A percentile compares a stretch with the other conserved stretches of the same genome.
Evolutionary conservation across 2,888 invertebrate genomes (phyloP).

Genomic region (Erebia aethiops): DNA sequence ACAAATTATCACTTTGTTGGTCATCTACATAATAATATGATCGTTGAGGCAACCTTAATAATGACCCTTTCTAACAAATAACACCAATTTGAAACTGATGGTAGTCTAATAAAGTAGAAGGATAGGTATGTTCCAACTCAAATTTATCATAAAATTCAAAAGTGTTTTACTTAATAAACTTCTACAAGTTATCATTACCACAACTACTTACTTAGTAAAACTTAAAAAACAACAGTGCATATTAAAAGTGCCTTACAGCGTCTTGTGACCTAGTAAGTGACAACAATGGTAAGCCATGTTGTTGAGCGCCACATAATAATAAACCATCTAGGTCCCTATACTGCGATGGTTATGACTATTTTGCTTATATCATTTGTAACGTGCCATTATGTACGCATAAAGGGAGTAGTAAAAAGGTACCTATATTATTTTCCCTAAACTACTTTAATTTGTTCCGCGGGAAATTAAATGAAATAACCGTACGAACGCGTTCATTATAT

Average conservation of each 20-base stretch:
- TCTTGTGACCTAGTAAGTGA: too few species aligned
- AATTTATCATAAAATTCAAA: too few species aligned
- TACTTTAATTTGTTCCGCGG: slow-evolving; percentile 60
- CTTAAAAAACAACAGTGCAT: too few species aligned
- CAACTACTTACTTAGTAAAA: too few species aligned
- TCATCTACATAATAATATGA: slow-evolving; percentile 32
- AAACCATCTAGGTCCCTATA: neutral
- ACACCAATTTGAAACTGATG: neutral
- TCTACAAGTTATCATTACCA: too few species aligned
- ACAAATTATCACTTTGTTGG: slow-evolving; percentile 76
- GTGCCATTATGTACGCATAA: slow-evolving; percentile 27
- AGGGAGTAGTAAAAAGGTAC: slow-evolving; percentile 48
- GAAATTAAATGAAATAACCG: slow-evolving; percentile 58
- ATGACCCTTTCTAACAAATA: slow-evolving; percentile 16
- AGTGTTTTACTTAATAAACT: too few species aligned
- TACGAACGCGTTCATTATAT: slow-evolving; percentile 60
- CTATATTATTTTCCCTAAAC: slow-evolving; percentile 53
- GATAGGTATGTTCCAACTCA: too few species aligned
- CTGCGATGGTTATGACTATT: neutral
- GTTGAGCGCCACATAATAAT: neutral
- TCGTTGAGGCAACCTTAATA: slow-evolving; percentile 5
- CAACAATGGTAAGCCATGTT: too few species aligned
- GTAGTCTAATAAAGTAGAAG: neutral
- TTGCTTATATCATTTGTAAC: slow-evolving; percentile 13
- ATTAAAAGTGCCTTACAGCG: too few species aligned